Percentiles rank a stretch among this genome's conserved stretches.
Conservation (phyloP, 2,797 vertebrate species). For the Poecile montanus region DNA sequence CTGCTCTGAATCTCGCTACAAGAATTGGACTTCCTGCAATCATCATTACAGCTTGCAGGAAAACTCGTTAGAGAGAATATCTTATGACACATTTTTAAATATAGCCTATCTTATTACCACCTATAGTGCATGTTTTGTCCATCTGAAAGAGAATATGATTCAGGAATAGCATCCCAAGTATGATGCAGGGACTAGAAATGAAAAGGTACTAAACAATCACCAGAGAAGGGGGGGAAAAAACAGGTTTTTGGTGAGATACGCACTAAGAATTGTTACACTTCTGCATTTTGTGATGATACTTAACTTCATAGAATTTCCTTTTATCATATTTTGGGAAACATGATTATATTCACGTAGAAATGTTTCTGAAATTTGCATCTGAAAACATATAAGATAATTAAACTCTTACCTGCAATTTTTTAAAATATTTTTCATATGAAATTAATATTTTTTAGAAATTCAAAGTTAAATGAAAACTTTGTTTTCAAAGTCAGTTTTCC, state of each 20-base stretch:
- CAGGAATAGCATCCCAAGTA: not conserved
- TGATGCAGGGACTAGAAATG: not conserved
- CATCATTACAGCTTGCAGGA: not conserved
- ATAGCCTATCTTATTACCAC: not conserved
- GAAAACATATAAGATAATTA: not conserved
- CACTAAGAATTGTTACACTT: not conserved
- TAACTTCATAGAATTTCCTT: not conserved
- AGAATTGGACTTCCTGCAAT: not conserved
- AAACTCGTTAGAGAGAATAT: not conserved
- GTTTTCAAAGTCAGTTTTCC: not conserved
- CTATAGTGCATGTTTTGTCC: not conserved
- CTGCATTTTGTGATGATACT: not conserved
- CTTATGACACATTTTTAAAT: not conserved
- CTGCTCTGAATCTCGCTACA: not conserved
- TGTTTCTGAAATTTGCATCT: not conserved
- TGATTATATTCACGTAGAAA: not conserved
- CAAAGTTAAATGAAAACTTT: not conserved
- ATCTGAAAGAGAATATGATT: not conserved
- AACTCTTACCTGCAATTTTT: not conserved
- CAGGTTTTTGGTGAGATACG: not conserved
- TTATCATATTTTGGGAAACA: not conserved
- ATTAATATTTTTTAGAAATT: not conserved
- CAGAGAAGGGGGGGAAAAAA: rapidly evolving
- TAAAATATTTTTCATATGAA: not conserved
- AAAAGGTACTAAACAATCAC: not conserved